A percentile compares a stretch with the other conserved stretches of the same genome.
Evolutionary conservation across 2,888 invertebrate species (phyloP).

Genomic region (Alcis repandata): DNA sequence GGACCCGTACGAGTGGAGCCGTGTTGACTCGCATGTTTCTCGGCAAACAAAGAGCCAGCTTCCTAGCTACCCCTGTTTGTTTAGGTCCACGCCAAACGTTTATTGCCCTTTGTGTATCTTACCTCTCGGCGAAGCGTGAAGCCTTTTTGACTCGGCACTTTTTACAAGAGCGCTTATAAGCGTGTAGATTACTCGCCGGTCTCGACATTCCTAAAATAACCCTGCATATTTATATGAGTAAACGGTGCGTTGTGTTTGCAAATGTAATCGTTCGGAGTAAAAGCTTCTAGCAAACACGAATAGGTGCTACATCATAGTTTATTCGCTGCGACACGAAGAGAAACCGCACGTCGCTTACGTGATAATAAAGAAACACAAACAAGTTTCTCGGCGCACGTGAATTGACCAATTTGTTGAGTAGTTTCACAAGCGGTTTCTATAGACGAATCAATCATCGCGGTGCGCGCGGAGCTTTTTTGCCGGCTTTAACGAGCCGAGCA

Average conservation of each 20-base stretch:
- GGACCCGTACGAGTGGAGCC: conserved; percentile 57
- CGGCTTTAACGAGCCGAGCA: conserved; percentile 65
- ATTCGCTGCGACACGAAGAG: conserved; percentile 55
- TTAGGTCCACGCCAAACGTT: conserved; percentile 84
- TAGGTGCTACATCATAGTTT: conserved; percentile 55
- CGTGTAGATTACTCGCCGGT: conserved; percentile 71
- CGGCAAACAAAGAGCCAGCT: conserved; percentile 83
- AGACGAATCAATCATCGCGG: conserved; percentile 76
- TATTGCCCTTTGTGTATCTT: conserved; percentile 84
- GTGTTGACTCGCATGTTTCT: conserved; percentile 84
- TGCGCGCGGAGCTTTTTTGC: conserved; percentile 70
- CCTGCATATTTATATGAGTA: conserved; percentile 53
- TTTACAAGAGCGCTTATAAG: conserved; percentile 81
- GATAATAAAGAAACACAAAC: conserved; percentile 69
- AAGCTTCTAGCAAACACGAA: conserved; percentile 56
- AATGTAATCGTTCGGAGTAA: conserved; percentile 55
- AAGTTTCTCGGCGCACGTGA: conserved; percentile 68
- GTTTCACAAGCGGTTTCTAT: conserved; percentile 70
- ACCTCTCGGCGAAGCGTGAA: conserved; percentile 82
- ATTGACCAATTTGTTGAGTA: conserved; percentile 77
- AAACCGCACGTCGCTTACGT: conserved; percentile 64
- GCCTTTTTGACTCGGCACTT: conserved; percentile 85
- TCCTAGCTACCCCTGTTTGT: conserved; percentile 86
- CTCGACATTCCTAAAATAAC: conserved; percentile 45
- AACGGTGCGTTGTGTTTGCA: conserved; percentile 49